Base-by-base conservation (phyloP, 1,140 invertebrate genomes). In the Caenorhabditis tropicalis region DNA sequence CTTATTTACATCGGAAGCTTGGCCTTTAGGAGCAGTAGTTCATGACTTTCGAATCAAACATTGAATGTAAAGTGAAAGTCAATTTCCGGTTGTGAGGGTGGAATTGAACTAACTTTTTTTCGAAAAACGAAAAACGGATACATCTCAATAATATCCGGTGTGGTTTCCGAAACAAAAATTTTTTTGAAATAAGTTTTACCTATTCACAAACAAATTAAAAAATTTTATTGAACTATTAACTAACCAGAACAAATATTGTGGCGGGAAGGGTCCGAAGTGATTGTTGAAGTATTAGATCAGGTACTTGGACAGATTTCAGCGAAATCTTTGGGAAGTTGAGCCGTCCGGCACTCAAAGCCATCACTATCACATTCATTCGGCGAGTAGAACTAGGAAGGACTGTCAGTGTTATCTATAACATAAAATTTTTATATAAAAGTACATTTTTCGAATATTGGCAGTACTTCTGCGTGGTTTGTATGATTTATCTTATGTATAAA, bases 311-410 rank as follows among this genome's bases (percentile, higher is more conserved):
- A 27, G 83, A 84, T 65, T 86, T 83, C n/a, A 86, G 31, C 5
- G 82, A 56, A 24, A 82, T 46, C n/a, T 60, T 51, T 7, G 85
- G 85, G 48, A 86, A 86, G 43, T 65, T 48, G 24, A 86, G 82
- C 4, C 85, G 39, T 39, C 85, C 85, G 21, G 83, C 85, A 65
- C 85, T 81, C 5, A 86, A 27, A 33, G 85, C 85, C 82, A 86
- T 81, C 51, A 86, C 82, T 24, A 83, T 65, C 1, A 86, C 70
- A 16, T n/a, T 74, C 5, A 83, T 24, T 46, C 58, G 33, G 29
- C 82, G 27, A 7, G 43, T 51, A 31, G 58, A 39, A 10, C 49
- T 74, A 15, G 85, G 85, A 16, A 86, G 51, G 2, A 86, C 29
- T 12, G 85, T 70, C 24, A 86, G 15, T 12, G 81, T 81, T 3